Conservation (phyloP, 2,113 vertebrate genomes). For the Smithornis capensis region DNA sequence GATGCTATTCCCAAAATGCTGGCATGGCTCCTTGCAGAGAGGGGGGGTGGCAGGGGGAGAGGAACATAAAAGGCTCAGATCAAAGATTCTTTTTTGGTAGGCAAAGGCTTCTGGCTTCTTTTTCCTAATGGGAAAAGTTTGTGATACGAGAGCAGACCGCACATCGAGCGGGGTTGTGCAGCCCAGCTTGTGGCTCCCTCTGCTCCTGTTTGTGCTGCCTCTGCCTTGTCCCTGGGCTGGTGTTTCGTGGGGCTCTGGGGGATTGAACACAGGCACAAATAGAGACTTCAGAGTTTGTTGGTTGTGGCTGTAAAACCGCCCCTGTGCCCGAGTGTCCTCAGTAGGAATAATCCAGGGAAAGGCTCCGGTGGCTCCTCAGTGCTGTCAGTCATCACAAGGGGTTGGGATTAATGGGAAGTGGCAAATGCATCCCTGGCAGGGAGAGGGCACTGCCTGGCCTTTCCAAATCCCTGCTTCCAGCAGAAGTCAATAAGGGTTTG, state of each 20-base stretch:
- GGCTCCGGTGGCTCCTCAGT: rapidly evolving
- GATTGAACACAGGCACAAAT: not conserved
- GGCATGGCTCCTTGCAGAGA: conserved; percentile 41
- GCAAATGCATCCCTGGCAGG: not conserved
- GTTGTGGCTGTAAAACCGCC: not conserved
- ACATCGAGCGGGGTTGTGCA: conserved; percentile 51
- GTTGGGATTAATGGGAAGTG: not conserved
- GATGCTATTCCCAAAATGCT: conserved; percentile 59
- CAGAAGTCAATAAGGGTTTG: rapidly evolving
- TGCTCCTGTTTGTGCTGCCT: not conserved
- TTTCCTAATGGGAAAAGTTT: conserved; percentile 70
- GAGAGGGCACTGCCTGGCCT: not conserved
- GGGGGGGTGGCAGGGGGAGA: not conserved
- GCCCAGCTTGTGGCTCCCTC: conserved; percentile 43
- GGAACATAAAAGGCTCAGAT: conserved; percentile 65
- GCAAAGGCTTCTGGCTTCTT: conserved; percentile 69
- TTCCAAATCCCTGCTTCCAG: not conserved
- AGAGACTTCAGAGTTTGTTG: not conserved
- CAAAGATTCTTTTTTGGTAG: conserved; percentile 68
- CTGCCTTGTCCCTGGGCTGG: not conserved
- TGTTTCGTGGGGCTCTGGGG: not conserved
- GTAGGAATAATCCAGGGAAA: not conserved
- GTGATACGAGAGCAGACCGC: conserved; percentile 66
- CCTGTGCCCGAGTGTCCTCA: not conserved
- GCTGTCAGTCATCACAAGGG: rapidly evolving